Evolutionary conservation across 2,888 invertebrate species (phyloP).

Genomic region (Scaptomyza caliginosa): DNA sequence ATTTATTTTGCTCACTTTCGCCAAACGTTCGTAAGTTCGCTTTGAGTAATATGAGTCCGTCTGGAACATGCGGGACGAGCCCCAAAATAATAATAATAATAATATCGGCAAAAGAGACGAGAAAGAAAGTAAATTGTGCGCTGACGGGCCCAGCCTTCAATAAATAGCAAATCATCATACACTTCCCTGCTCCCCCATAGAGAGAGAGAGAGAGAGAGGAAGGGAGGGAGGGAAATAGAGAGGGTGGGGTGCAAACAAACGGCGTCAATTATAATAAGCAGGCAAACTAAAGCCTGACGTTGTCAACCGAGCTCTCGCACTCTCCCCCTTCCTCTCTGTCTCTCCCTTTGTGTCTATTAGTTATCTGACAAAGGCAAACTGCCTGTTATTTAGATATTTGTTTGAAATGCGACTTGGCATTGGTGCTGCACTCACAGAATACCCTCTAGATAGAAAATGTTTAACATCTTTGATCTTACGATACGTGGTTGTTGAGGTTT

Average conservation of each 20-base stretch:
- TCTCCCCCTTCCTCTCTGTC: neutral
- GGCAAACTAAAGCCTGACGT: slow-evolving; percentile 9
- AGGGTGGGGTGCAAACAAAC: slow-evolving; percentile 17
- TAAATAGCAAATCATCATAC: slow-evolving; percentile 27
- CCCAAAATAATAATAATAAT: too few relatives aligned
- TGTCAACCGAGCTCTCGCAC: slow-evolving; percentile 9
- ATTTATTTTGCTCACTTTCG: too few relatives aligned
- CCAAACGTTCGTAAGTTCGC: too few relatives aligned
- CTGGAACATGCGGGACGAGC: slow-evolving; percentile 18
- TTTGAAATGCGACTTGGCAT: neutral
- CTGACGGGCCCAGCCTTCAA: slow-evolving; percentile 30
- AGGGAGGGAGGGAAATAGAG: neutral
- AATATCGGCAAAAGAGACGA: neutral
- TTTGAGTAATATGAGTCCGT: too few relatives aligned
- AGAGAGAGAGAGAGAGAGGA: too few relatives aligned
- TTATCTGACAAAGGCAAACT: slow-evolving; percentile 2
- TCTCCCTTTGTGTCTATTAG: neutral
- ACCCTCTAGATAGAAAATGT: neutral
- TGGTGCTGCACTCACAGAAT: neutral
- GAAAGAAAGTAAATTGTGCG: neutral
- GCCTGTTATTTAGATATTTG: slow-evolving; percentile 12
- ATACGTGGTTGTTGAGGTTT: too few relatives aligned
- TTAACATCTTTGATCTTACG: too few relatives aligned
- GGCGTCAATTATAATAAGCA: slow-evolving; percentile 22
- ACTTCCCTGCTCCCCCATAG: neutral